phyloP scores from a whole-genome alignment of 2,888 invertebrate genomes.

The Noctua janthina region DNA sequence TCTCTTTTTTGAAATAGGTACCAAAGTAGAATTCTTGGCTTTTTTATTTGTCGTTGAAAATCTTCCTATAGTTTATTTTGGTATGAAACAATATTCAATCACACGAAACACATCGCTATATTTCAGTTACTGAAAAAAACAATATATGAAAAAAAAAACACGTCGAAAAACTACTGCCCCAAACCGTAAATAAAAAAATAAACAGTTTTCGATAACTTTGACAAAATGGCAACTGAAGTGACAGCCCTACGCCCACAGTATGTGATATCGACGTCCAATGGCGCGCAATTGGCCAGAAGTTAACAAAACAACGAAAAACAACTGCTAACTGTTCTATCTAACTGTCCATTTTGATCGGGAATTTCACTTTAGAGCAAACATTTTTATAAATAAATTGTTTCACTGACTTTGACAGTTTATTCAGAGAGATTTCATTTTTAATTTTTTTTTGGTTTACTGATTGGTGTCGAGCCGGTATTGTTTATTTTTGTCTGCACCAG shows the following conservation, averaged over 20 bases:
- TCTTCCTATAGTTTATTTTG: too few species aligned
- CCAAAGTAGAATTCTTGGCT: background rate
- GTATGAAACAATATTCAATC: too few species aligned
- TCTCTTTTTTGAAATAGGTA: background rate
- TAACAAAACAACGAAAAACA: conserved; percentile 51
- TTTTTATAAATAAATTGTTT: conserved; percentile 44
- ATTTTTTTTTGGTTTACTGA: background rate
- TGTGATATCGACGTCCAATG: conserved; percentile 38
- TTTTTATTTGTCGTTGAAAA: background rate
- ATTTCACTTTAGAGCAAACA: conserved; percentile 56
- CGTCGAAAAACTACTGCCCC: background rate
- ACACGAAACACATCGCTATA: background rate
- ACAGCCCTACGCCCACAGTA: conserved; percentile 47
- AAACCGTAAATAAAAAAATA: conserved; percentile 4
- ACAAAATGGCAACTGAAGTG: conserved; percentile 11
- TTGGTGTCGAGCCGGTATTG: background rate
- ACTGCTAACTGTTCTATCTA: conserved; percentile 50
- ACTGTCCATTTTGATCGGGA: conserved; percentile 48
- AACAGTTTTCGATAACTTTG: conserved; percentile 3
- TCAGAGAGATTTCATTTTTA: conserved; percentile 5
- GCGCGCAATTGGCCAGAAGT: conserved; percentile 43
- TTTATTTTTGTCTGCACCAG: conserved; percentile 22
- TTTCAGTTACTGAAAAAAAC: background rate
- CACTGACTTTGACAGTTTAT: conserved; percentile 42
- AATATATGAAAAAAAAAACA: background rate